Conservation (phyloP, 2,888 invertebrate genomes). For the Chironomus riparius region DNA sequence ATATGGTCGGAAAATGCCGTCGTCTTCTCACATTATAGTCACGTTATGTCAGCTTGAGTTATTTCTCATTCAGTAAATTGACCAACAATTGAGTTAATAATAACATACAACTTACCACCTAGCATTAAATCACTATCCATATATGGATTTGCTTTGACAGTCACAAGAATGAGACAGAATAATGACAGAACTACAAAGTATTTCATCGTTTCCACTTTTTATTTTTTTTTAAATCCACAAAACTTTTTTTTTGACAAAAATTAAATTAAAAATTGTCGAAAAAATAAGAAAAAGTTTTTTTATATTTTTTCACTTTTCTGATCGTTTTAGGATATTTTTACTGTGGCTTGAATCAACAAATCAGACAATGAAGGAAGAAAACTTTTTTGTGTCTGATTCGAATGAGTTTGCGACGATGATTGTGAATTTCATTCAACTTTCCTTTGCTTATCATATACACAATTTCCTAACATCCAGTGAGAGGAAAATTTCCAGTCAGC, state of each 20-base stretch:
- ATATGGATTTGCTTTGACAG: constrained; percentile 11
- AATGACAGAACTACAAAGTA: constrained; percentile 9
- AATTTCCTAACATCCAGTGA: too few species aligned
- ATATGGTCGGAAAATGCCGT: too few species aligned
- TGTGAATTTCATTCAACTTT: background rate
- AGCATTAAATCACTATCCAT: constrained; percentile 16
- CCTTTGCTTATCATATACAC: too few species aligned
- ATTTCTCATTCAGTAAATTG: background rate
- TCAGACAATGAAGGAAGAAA: background rate
- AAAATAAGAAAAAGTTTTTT: background rate
- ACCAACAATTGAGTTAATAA: background rate
- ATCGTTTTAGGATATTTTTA: background rate
- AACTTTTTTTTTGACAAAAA: background rate
- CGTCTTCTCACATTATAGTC: background rate
- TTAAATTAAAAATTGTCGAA: background rate
- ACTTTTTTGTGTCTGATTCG: background rate
- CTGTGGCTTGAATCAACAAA: background rate
- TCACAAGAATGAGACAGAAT: constrained; percentile 5
- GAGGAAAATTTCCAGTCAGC: too few species aligned
- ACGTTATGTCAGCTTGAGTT: background rate
- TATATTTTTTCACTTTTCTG: background rate
- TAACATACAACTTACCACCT: constrained; percentile 6
- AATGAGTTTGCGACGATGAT: background rate
- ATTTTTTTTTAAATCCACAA: background rate
- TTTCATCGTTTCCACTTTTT: background rate